A percentile compares a stretch with the other conserved stretches of the same genome.
phyloP scores from a whole-genome alignment of 2,797 vertebrate genomes.

The Danio aesculapii region DNA sequence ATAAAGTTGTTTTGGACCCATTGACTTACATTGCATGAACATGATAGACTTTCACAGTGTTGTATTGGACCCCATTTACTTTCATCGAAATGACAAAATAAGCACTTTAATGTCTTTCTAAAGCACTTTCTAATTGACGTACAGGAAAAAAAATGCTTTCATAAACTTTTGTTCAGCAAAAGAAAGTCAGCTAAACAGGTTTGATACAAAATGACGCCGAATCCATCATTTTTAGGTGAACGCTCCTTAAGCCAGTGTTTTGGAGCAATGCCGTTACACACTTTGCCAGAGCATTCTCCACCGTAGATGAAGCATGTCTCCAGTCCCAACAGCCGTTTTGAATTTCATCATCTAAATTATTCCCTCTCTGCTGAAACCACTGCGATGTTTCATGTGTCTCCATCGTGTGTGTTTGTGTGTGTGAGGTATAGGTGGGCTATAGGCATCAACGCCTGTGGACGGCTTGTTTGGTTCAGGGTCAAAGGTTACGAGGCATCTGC shows the following conservation, averaged over 20 bases:
- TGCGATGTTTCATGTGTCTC: neutral
- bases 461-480: constrained; percentile 31
- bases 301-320: constrained; percentile 69
- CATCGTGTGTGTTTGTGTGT: neutral
- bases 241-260: constrained; percentile 28
- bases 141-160: neutral
- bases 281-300: constrained; percentile 66
- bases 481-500: constrained; percentile 32
- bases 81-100: too few species aligned
- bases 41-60: too few species aligned
- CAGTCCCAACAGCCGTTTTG: constrained; percentile 62
- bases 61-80: too few species aligned
- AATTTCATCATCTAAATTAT: constrained; percentile 61
- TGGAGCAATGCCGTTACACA: constrained; percentile 36
- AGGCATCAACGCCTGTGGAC: constrained; percentile 24
- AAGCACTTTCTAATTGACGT: too few species aligned
- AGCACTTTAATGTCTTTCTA: too few species aligned
- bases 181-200: too few species aligned
- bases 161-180: neutral
- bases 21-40: neutral
- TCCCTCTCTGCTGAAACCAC: constrained; percentile 41
- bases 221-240: neutral
- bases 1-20: too few species aligned
- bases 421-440: constrained; percentile 21
- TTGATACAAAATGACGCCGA: neutral